Evolutionary conservation across 1,140 invertebrate genomes (phyloP), one percentile per base, ranked within the genome.

Genomic region (Euwallacea fornicatus): DNA sequence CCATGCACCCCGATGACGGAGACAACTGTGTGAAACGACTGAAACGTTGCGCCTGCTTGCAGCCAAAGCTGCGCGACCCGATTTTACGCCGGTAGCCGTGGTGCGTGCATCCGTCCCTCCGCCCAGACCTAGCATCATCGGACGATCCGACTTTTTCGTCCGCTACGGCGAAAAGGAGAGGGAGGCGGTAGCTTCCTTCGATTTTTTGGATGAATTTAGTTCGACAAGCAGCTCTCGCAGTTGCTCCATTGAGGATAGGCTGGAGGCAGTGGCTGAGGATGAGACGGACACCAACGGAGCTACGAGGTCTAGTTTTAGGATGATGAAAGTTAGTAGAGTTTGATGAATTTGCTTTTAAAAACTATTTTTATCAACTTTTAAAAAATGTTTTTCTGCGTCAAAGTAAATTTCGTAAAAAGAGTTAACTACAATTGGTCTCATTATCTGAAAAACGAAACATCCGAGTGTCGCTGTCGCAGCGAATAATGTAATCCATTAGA

Each of bases 151-250:
- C 77, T 90, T 93, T 82, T 93, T 86, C 84, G 87, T 90, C 43
- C 86, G 90, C 70, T 93, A 87, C 81, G 90, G 90, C n/a, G 89
- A 90, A 69, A 88, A 90, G 76, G 90, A 93, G 79, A 83, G 85
- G 61, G 90, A 91, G 80, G 90, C 90, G 21, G 88, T 93, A 60
- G 89, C 90, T 42, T 88, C 88, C 73, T 93, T 93, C 80, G 90
- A 92, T 82, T 93, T 92, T 83, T 84, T 93, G 61, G 87, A 93
- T 78, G 87, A 90, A 72, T 81, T 92, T 72, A 87, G 82, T 7
- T 82, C 85, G 65, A 84, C 83, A 33, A 82, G 80, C 21, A 79
- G 81, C 66, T 80, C 82, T 0, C 75, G 81, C 7, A 85, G 84
- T 71, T 85, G 82, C 69, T 84, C 83, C 70, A 83, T 86, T 75